These are phyloP conservation scores for Macrotus californicus DNA, from an alignment of 2,113 vertebrate species.

Conservation along the genomic window DNA sequence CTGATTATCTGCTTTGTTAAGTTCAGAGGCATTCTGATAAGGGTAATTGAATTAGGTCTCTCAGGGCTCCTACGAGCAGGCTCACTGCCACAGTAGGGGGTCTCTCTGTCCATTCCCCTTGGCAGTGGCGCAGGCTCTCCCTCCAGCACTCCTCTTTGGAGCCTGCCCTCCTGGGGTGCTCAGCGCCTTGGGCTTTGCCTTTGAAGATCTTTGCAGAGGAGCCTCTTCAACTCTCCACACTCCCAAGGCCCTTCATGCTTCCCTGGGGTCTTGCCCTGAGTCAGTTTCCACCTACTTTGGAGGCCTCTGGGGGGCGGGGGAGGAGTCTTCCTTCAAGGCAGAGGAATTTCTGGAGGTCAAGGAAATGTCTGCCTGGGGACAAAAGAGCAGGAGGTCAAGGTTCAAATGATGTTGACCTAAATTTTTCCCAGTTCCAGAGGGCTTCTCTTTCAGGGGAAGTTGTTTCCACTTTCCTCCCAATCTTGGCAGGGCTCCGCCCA, in stretches of 20 bases:
- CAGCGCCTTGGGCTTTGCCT: conserved; percentile 42
- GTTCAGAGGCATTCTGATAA: conserved; percentile 84
- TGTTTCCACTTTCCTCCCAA: neutral
- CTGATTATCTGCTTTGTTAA: conserved; percentile 85
- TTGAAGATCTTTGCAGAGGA: conserved; percentile 71
- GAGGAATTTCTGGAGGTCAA: conserved; percentile 63
- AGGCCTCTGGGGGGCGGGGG: neutral
- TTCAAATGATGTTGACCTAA: conserved; percentile 32
- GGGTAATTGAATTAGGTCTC: conserved; percentile 83
- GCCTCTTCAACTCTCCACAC: neutral
- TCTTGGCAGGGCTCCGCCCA: neutral
- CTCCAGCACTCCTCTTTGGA: conserved; percentile 6
- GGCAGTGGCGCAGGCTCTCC: conserved; percentile 35
- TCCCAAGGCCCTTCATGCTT: conserved; percentile 19
- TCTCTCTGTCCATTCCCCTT: conserved; percentile 59
- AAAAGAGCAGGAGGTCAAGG: neutral
- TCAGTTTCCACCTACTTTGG: conserved; percentile 49
- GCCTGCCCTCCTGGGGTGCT: conserved; percentile 44
- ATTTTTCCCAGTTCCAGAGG: conserved; percentile 12
- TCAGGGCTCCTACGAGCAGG: conserved; percentile 77
- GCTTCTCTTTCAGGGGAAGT: neutral
- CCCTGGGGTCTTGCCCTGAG: conserved; percentile 54
- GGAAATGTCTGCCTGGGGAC: neutral
- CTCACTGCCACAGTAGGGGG: conserved; percentile 76
- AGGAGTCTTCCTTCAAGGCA: neutral